These are phyloP conservation scores for Eucidaris tribuloides DNA, from an alignment of 35 echinoderm and acorn worm species.

Conservation along the genomic window DNA sequence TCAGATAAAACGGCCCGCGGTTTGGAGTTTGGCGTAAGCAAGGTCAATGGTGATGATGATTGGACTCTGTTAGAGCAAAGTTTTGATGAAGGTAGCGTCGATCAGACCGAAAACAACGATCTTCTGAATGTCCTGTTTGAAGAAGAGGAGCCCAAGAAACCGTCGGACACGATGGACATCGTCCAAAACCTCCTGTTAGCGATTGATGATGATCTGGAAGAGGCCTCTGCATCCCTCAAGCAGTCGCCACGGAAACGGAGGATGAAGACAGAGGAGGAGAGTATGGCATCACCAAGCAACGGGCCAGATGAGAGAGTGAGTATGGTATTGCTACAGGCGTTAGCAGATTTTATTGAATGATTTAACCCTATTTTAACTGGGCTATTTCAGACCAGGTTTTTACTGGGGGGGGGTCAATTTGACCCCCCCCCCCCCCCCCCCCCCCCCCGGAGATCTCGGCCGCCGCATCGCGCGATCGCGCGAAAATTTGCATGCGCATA, in stretches of 20 bases:
- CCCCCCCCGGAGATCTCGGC: too few species aligned
- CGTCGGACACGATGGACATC: not conserved
- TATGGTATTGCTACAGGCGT: too few species aligned
- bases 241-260: slow-evolving; percentile 20
- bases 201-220: not conserved
- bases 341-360: too few species aligned
- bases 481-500: too few species aligned
- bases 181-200: not conserved
- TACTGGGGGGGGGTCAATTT: too few species aligned
- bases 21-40: not conserved
- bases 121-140: not conserved
- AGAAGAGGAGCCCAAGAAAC: not conserved
- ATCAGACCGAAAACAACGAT: not conserved
- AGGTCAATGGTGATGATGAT: slow-evolving; percentile 1
- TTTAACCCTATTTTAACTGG: too few species aligned
- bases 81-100: not conserved
- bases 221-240: not conserved
- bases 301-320: too few species aligned
- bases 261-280: slow-evolving; percentile 25
- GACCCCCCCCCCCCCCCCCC: too few species aligned
- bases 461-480: too few species aligned
- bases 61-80: not conserved
- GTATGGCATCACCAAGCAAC: too few species aligned
- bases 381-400: too few species aligned
- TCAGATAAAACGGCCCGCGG: not conserved